These are phyloP conservation scores for Venustoraphidia nigricollis DNA, from an alignment of 2,888 invertebrate genomes.

Conservation along the genomic window DNA sequence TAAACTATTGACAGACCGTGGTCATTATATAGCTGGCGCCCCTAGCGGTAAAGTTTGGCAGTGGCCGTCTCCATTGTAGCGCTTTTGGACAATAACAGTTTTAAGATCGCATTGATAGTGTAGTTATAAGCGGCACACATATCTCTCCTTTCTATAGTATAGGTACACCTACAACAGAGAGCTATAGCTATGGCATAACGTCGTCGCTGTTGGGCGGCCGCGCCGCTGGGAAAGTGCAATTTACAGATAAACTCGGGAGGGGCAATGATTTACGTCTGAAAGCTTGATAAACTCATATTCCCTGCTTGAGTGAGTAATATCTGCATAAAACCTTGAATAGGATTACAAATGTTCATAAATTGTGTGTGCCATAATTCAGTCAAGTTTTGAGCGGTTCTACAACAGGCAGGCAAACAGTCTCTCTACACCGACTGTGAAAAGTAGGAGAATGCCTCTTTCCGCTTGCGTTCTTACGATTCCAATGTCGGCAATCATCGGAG, in stretches of 20 bases:
- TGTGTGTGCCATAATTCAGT: constrained; percentile 31
- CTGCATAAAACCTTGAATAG: constrained; percentile 33
- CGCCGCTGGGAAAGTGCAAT: constrained; percentile 41
- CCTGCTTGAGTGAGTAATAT: constrained; percentile 33
- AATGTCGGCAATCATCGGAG: no score
- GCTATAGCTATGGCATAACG: no score
- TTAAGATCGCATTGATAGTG: no score
- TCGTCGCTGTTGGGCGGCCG: constrained; percentile 19
- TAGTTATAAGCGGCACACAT: no score
- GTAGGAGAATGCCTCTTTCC: constrained; percentile 3
- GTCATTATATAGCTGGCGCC: no score
- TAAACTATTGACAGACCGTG: no score
- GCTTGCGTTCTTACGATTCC: no score
- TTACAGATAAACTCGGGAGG: constrained; percentile 41
- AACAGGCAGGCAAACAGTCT: constrained; percentile 9
- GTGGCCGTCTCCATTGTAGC: no score
- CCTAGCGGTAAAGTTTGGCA: no score
- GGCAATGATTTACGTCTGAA: constrained; percentile 52
- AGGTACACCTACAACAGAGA: no score
- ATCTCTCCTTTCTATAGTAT: no score
- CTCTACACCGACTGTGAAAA: constrained; percentile 9
- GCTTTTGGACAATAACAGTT: no score
- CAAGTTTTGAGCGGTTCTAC: constrained; percentile 16
- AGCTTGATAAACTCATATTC: constrained; percentile 40
- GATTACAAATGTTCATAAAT: constrained; percentile 34